A percentile compares a stretch with the other conserved stretches of the same genome.
phyloP scores from a whole-genome alignment of 2,797 vertebrate genomes.

The Apogon talboti region DNA sequence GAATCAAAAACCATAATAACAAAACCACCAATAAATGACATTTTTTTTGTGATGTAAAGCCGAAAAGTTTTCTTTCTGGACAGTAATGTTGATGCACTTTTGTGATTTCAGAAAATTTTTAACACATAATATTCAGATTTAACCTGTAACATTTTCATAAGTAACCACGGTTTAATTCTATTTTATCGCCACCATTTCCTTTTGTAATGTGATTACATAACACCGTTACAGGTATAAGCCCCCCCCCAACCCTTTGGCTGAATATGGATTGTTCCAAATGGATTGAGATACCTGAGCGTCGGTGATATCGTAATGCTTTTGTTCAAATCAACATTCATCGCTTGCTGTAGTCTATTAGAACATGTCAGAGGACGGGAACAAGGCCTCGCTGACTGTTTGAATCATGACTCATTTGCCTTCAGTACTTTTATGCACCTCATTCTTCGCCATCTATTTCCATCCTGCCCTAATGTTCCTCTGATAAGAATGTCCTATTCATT shows the following conservation, averaged over 20 bases:
- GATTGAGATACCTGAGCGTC: slow-evolving; percentile 50
- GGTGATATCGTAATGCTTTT: slow-evolving; percentile 54
- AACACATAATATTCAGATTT: too few relatives aligned
- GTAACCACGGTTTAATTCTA: too few relatives aligned
- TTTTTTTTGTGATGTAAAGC: too few relatives aligned
- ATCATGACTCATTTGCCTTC: slow-evolving; percentile 78
- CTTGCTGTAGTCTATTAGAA: slow-evolving; percentile 56
- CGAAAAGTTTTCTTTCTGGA: too few relatives aligned
- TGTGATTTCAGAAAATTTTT: too few relatives aligned
- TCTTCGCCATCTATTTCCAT: slow-evolving; percentile 70
- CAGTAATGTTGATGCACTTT: too few relatives aligned
- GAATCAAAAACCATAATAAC: too few relatives aligned
- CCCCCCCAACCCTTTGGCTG: background rate
- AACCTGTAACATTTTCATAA: too few relatives aligned
- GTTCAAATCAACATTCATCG: slow-evolving; percentile 64
- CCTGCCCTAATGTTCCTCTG: slow-evolving; percentile 73
- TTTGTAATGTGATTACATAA: too few relatives aligned
- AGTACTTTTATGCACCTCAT: slow-evolving; percentile 64
- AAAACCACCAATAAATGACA: too few relatives aligned
- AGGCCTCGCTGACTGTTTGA: slow-evolving; percentile 63
- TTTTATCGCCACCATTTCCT: too few relatives aligned
- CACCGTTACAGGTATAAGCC: too few relatives aligned
- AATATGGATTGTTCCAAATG: slow-evolving; percentile 44
- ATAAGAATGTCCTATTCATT: slow-evolving; percentile 75
- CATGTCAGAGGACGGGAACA: slow-evolving; percentile 70